phyloP scores from a whole-genome alignment of 2,797 vertebrate species.

The Poecilia velifera region DNA sequence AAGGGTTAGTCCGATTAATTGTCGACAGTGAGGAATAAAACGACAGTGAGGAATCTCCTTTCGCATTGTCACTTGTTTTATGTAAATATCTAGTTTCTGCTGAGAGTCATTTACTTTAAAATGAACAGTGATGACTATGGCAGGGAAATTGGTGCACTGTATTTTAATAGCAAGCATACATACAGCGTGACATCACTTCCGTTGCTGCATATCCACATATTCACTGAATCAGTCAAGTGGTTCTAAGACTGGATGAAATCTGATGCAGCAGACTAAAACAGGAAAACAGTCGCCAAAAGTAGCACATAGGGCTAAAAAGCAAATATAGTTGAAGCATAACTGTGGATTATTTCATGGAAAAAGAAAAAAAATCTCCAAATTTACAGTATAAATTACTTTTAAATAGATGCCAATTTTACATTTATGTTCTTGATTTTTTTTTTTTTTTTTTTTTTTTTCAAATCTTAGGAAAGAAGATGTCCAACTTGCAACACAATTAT shows the following conservation, averaged over 20 bases:
- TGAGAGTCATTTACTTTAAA: slow-evolving; percentile 16
- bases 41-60: not conserved
- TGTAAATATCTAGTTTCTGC: not conserved
- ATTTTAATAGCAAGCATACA: slow-evolving; percentile 57
- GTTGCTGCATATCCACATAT: slow-evolving; percentile 36
- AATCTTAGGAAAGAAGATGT: slow-evolving; percentile 30
- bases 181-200: slow-evolving; percentile 56
- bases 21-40: not conserved
- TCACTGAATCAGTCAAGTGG: slow-evolving; percentile 29
- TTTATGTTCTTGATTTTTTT: not conserved
- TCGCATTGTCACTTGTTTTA: not conserved
- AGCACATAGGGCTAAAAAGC: slow-evolving; percentile 19
- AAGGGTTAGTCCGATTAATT: not conserved
- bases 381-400: slow-evolving; percentile 23
- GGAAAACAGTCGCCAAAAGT: slow-evolving; percentile 33
- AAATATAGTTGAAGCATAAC: slow-evolving; percentile 26
- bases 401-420: slow-evolving; percentile 18
- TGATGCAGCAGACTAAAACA: slow-evolving; percentile 34
- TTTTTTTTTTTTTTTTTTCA: not conserved
- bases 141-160: slow-evolving; percentile 40
- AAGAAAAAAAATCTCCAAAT: slow-evolving; percentile 14
- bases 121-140: slow-evolving; percentile 39
- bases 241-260: slow-evolving; percentile 29
- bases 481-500: slow-evolving; percentile 33
- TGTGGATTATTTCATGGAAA: slow-evolving; percentile 13